Evolutionary conservation across 92 coral and sea anemone species (phyloP), one percentile per base, ranked within the genome.

Genomic region (Epizoanthus illoricatus): DNA sequence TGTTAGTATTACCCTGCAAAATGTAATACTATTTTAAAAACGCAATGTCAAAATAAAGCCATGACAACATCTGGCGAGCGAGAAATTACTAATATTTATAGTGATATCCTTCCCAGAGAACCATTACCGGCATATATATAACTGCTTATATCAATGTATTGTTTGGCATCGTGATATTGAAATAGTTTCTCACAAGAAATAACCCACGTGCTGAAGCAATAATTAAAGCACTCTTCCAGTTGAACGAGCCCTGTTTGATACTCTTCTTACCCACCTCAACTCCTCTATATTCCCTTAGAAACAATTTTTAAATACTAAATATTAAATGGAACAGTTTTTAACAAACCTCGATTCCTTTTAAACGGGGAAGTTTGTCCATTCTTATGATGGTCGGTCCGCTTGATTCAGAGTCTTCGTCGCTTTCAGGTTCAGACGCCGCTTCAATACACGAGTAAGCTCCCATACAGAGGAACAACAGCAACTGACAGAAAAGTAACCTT

Each of bases 341-440:
- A 64, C 82, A 15, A 63, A 92, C 95, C 93, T 85, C 68, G 57
- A 87, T 75, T 54, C 92, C 92, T 10, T 87, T 90, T 54, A 92
- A 70, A 4, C 92, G 92, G 19, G 95, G 95, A 5, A 92, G 85
- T 52, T 80, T 78, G 61, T 82, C 88, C 56, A 90, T 74, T 55
- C 91, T 81, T 0, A 92, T 74, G 24, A 92, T 47, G 69, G 91
- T 87, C 3, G 95, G 95, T n/a, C 95, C 95, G 15, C 57, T 67
- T 18, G 65, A 24, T 12, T 81, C 76, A 62, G 63, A 18, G 16
- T 78, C 61, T 10, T 78, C 82, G 20, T 43, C 41, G 18, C 24
- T 78, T n/a, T 63, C 69, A 0, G 67, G 47, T 11, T 75, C 61
- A 40, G 33, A 78, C 5, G 82, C 72, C 21, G 72, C 82, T 43